phyloP scores from a whole-genome alignment of 1,140 invertebrate genomes.

The Drosophila baimaii region DNA sequence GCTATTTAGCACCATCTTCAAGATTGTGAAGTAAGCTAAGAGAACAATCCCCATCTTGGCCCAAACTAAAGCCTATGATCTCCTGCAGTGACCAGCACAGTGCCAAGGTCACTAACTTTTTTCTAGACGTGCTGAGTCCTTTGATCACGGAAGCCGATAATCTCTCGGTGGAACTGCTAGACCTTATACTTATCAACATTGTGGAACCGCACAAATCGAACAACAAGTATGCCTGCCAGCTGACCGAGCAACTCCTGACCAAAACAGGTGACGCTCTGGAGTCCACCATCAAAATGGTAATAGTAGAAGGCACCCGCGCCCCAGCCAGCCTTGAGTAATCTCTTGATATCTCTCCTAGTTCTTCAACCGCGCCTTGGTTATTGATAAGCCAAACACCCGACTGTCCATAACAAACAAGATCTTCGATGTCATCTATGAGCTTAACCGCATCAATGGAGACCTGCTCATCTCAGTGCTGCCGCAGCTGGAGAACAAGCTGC shows the following conservation, averaged over 20 bases:
- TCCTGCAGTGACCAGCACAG: slow-evolving; percentile 95
- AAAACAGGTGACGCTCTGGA: slow-evolving; percentile 96
- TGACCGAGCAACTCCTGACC: slow-evolving; percentile 95
- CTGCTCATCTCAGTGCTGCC: slow-evolving; percentile 95
- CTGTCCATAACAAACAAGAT: slow-evolving; percentile 93
- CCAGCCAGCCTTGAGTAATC: neutral
- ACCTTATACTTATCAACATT: slow-evolving; percentile 97
- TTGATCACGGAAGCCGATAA: slow-evolving; percentile 97
- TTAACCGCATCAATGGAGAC: slow-evolving; percentile 96
- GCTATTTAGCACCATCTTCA: slow-evolving; percentile 97
- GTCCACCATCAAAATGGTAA: slow-evolving; percentile 96
- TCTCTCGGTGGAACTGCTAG: slow-evolving; percentile 96
- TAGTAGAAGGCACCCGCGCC: neutral
- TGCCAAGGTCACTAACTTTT: slow-evolving; percentile 97
- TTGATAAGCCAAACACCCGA: slow-evolving; percentile 94
- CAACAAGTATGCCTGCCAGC: slow-evolving; percentile 94
- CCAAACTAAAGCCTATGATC: slow-evolving; percentile 22
- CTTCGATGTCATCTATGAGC: slow-evolving; percentile 98
- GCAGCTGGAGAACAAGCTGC: slow-evolving; percentile 96
- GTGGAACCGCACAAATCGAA: slow-evolving; percentile 97
- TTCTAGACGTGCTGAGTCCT: slow-evolving; percentile 97
- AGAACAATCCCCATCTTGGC: slow-evolving; percentile 72
- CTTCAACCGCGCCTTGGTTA: slow-evolving; percentile 96
- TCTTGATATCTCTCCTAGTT: slow-evolving; percentile 88
- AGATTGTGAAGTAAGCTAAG: slow-evolving; percentile 93